phyloP scores from a whole-genome alignment of 2,888 invertebrate genomes.

The Keiferia lycopersicella region DNA sequence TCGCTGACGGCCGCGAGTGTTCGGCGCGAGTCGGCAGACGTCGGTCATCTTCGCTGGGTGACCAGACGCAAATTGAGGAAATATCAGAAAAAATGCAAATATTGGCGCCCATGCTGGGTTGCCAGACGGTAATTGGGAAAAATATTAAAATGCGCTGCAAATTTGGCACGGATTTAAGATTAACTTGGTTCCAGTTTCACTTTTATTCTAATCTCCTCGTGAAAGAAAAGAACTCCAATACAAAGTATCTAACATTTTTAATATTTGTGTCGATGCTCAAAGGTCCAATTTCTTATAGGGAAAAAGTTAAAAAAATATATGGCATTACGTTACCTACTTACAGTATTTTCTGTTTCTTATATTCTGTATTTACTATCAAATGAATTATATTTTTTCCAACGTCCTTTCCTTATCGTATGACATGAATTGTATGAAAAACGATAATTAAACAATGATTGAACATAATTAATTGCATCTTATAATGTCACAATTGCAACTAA shows the following conservation, averaged over 20 bases:
- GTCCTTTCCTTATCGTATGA: slow-evolving; percentile 4
- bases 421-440: background rate
- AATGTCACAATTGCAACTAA: background rate
- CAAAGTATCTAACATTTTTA: too few species aligned
- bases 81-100: background rate
- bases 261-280: too few species aligned
- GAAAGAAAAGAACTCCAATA: too few species aligned
- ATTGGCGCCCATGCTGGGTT: too few species aligned
- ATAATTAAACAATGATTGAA: background rate
- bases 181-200: slow-evolving; percentile 54
- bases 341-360: too few species aligned
- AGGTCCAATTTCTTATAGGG: too few species aligned
- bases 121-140: too few species aligned
- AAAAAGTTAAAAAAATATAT: too few species aligned
- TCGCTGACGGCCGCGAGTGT: slow-evolving; percentile 72
- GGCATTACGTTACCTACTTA: too few species aligned
- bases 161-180: background rate
- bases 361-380: too few species aligned
- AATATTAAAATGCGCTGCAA: background rate
- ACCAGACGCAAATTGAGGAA: background rate
- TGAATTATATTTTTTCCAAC: too few species aligned
- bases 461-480: slow-evolving; percentile 1
- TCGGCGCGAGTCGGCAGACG: slow-evolving; percentile 40
- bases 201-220: too few species aligned
- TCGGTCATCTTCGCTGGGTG: slow-evolving; percentile 21